Conservation (phyloP, 2,113 vertebrate species). For the Vulpes ferrilata region DNA sequence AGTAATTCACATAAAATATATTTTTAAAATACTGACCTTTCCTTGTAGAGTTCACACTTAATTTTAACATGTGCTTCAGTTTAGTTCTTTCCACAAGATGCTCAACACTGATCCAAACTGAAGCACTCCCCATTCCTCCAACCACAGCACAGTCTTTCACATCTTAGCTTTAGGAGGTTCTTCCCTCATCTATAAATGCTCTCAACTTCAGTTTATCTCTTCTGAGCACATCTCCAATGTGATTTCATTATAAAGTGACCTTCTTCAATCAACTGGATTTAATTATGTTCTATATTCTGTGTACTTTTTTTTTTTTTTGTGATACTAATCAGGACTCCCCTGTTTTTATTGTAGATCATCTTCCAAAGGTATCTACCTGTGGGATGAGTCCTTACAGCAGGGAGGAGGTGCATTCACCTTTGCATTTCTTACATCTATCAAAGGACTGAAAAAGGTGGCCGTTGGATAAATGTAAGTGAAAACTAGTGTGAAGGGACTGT, state of each 20-base stretch:
- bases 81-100: neutral
- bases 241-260: neutral
- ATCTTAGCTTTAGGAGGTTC: neutral
- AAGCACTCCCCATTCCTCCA: neutral
- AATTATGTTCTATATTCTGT: neutral
- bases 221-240: neutral
- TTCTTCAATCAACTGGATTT: neutral
- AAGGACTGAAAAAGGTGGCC: neutral
- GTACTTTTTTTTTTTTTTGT: neutral
- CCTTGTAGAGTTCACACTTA: neutral
- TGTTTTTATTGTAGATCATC: neutral
- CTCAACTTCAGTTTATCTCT: neutral
- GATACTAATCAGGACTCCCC: neutral
- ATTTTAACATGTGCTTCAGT: neutral
- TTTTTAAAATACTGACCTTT: neutral
- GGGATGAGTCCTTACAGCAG: neutral
- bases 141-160: neutral
- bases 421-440: neutral
- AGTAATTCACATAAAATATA: neutral
- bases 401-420: neutral
- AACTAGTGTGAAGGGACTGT: neutral
- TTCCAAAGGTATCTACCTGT: neutral
- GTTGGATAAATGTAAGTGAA: neutral
- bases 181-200: neutral
- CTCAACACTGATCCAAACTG: accelerated